phyloP scores from a whole-genome alignment of 2,113 vertebrate species.

The Illadopsis cleaveri region DNA sequence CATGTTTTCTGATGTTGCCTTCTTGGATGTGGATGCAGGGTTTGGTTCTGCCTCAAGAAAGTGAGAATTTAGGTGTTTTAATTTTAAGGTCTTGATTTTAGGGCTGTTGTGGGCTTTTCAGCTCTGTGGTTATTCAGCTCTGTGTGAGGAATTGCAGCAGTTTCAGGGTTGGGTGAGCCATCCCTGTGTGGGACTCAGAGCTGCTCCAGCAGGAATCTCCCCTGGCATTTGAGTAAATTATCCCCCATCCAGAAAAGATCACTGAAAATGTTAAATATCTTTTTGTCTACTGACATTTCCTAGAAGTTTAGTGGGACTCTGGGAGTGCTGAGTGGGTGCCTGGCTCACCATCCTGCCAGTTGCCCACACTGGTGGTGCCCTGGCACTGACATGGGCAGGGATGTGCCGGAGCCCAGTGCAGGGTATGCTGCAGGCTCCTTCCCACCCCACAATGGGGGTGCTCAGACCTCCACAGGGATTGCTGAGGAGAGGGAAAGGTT shows the following conservation, averaged over 20 bases:
- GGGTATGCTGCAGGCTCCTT: background rate
- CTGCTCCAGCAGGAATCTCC: background rate
- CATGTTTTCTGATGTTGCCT: rapidly evolving
- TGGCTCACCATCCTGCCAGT: background rate
- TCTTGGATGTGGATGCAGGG: rapidly evolving
- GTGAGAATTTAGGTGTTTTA: background rate
- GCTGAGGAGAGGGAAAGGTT: background rate
- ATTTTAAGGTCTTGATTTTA: background rate
- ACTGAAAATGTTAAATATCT: background rate
- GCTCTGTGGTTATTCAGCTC: background rate
- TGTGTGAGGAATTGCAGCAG: rapidly evolving
- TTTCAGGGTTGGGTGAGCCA: background rate
- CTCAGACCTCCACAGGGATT: rapidly evolving
- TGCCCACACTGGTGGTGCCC: rapidly evolving
- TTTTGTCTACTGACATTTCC: conserved; percentile 27
- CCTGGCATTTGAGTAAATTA: conserved; percentile 43
- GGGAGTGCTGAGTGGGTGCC: background rate
- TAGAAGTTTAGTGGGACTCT: background rate
- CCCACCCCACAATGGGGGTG: rapidly evolving
- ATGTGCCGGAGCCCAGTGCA: rapidly evolving
- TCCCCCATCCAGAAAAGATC: conserved; percentile 6
- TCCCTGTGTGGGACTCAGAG: rapidly evolving
- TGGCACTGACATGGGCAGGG: rapidly evolving
- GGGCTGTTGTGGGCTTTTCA: background rate
- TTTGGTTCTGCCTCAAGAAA: background rate